A percentile compares a stretch with the other conserved stretches of the same genome.
phyloP scores from a whole-genome alignment of 2,113 vertebrate species.

The Isurus oxyrinchus region DNA sequence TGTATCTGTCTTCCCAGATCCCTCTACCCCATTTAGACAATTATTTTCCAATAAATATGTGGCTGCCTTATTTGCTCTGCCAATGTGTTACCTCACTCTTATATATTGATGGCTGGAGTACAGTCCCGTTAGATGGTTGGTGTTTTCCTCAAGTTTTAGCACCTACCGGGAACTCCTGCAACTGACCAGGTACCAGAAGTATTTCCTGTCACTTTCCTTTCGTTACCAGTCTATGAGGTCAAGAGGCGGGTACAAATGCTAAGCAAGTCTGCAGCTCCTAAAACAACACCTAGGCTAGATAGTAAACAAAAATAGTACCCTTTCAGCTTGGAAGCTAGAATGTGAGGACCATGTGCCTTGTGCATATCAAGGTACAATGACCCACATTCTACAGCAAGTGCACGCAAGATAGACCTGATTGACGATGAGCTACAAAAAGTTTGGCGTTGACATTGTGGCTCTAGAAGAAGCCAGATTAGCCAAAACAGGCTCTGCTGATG shows the following conservation, averaged over 20 bases:
- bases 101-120: background rate
- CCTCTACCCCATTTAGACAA: too few relatives aligned
- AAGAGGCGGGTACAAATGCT: background rate
- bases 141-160: background rate
- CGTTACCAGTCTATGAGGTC: background rate
- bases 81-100: too few relatives aligned
- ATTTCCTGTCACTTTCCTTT: background rate
- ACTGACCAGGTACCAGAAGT: background rate
- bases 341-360: background rate
- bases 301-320: background rate
- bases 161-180: background rate
- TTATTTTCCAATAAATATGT: too few relatives aligned
- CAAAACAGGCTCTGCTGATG: too few relatives aligned
- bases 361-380: background rate
- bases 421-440: background rate
- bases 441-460: background rate
- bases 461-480: too few relatives aligned
- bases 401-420: background rate
- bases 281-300: background rate
- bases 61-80: too few relatives aligned
- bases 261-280: background rate
- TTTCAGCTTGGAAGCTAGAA: background rate
- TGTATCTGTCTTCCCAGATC: too few relatives aligned
- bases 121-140: background rate
- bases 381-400: background rate